These are phyloP conservation scores for Strigamia maritima DNA, from an alignment of 2,888 invertebrate species.

Conservation along the genomic window DNA sequence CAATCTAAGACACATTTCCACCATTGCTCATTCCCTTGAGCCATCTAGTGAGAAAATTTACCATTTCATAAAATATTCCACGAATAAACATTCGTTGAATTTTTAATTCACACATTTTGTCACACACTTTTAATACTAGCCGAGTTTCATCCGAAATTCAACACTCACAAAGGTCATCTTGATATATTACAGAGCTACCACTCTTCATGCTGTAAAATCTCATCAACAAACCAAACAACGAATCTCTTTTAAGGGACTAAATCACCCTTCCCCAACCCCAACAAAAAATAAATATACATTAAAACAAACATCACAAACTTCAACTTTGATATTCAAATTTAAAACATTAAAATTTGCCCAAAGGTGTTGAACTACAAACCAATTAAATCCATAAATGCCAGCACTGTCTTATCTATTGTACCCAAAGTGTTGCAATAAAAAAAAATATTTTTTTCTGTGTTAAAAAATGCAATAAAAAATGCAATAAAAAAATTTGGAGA, in stretches of 20 bases:
- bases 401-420: background rate
- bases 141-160: background rate
- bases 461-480: background rate
- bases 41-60: too few species aligned
- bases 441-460: background rate
- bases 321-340: background rate
- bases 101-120: background rate
- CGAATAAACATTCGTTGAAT: background rate
- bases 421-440: background rate
- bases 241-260: background rate
- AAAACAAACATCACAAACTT: background rate
- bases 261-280: background rate
- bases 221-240: conserved; percentile 6
- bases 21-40: too few species aligned
- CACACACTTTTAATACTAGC: background rate
- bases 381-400: background rate
- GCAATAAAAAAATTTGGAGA: background rate
- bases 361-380: background rate
- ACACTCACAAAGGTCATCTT: conserved; percentile 20
- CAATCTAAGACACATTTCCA: too few species aligned
- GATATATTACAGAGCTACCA: background rate
- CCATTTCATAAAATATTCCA: background rate
- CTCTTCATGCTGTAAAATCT: conserved; percentile 5
- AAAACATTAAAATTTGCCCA: background rate
- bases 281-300: background rate